A percentile compares a stretch with the other conserved stretches of the same genome.
Conservation (phyloP, 2,113 vertebrate species). For the Asarcornis scutulata region DNA sequence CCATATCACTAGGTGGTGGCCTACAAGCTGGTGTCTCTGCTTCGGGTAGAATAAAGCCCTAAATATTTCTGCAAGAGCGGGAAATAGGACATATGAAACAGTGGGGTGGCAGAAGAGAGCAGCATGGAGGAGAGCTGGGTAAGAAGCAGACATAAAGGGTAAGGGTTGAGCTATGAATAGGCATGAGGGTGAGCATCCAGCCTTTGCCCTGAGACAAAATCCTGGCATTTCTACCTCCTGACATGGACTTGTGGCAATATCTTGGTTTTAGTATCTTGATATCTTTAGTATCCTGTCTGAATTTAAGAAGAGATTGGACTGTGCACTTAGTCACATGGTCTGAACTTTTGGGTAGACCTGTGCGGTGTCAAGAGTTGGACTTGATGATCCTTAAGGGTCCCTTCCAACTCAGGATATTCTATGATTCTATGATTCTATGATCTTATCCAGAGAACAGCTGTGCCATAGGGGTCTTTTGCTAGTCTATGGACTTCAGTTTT, state of each 20-base stretch:
- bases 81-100: neutral
- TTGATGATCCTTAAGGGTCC: too few relatives aligned
- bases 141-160: neutral
- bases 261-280: neutral
- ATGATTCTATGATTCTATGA: too few relatives aligned
- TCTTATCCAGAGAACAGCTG: neutral
- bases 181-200: neutral
- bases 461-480: neutral
- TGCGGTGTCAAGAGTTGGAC: too few relatives aligned
- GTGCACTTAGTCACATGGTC: too few relatives aligned
- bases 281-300: too few relatives aligned
- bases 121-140: fast-evolving
- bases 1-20: fast-evolving
- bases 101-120: neutral
- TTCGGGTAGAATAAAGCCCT: neutral
- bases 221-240: neutral
- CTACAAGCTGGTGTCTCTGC: neutral
- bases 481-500: neutral
- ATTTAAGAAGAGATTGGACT: too few relatives aligned
- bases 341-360: too few relatives aligned
- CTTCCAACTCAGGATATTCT: too few relatives aligned
- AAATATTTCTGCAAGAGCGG: neutral
- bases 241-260: neutral
- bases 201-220: neutral
- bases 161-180: neutral